Evolutionary conservation across 92 coral and sea anemone genomes (phyloP), one percentile per base, ranked within the genome.

Genomic region (Parazoanthus darwini): DNA sequence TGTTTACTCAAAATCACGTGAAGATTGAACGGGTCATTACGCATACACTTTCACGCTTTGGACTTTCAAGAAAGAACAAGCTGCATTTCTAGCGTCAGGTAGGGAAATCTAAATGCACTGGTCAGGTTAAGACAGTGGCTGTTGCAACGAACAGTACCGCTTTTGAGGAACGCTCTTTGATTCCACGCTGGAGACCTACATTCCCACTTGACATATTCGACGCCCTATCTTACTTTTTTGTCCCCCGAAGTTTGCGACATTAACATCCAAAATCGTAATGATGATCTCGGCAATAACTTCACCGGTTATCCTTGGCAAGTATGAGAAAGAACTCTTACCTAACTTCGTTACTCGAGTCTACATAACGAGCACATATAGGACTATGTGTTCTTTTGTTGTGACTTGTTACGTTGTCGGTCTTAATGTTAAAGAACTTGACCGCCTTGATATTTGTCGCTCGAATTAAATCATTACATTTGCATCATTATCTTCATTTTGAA

Each of bases 221-320:
- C 42, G 94, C 92, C 46, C 92, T 90, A 82, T 92, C 92, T 73
- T 92, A 92, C 26, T 92, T 89, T 85, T 89, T 29, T 29, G 92
- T 39, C 92, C 92, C 74, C 88, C 72, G 46, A 92, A 44, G 43
- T 92, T 80, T 77, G 78, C 86, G 16, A 89, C 43, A 48, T 79
- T 83, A 59, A 91, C 37, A 46, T 89, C 89, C 74, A 25, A 42
- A 70, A 79, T 88, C 71, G 78, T 67, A 65, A 68, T 77, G 46
- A 88, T 88, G 35, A 43, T 79, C 48, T 88, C 86, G 35, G 86
- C 90, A 43, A 88, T 88, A 80, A 44, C 90, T 70, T 80, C 38
- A 68, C 90, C 90, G 13, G 86, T 88, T 79, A 68, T 88, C 66
- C 90, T 65, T 44, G 80, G 86, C 66, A 79, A 79, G 15, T 67